Evolutionary conservation across 2,797 vertebrate species (phyloP).

Genomic region (Xyrichtys novacula): DNA sequence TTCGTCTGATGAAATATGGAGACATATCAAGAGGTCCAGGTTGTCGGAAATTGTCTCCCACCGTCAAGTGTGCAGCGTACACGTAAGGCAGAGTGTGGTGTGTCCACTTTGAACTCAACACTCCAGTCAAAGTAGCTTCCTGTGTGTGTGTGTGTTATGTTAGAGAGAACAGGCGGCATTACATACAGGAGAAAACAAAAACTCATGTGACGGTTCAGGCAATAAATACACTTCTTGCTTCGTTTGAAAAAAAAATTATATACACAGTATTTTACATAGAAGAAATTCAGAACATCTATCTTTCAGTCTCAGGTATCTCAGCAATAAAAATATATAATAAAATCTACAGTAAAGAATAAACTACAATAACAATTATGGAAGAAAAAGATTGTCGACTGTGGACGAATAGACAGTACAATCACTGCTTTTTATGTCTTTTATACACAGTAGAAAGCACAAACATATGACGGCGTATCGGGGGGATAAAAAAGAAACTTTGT

Average conservation of each 20-base stretch:
- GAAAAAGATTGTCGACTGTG: slow-evolving; percentile 75
- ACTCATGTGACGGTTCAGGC: slow-evolving; percentile 75
- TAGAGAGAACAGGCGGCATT: slow-evolving; percentile 61
- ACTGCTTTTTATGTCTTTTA: slow-evolving; percentile 81
- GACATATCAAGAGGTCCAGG: slow-evolving; percentile 25
- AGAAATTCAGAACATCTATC: slow-evolving; percentile 70
- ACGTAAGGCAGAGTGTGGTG: slow-evolving; percentile 19
- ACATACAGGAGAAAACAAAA: slow-evolving; percentile 57
- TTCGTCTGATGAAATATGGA: slow-evolving; percentile 30
- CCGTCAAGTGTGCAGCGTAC: slow-evolving; percentile 2
- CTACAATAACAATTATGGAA: slow-evolving; percentile 73
- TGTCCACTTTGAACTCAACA: slow-evolving; percentile 26
- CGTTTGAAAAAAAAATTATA: slow-evolving; percentile 86
- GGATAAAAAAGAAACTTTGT: background rate
- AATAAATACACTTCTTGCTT: slow-evolving; percentile 93
- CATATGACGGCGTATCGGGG: slow-evolving; percentile 24
- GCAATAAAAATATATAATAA: slow-evolving; percentile 62
- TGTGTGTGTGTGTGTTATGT: slow-evolving; percentile 23
- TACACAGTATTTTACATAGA: slow-evolving; percentile 91
- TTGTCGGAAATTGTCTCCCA: slow-evolving; percentile 28
- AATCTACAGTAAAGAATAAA: slow-evolving; percentile 68
- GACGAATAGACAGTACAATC: slow-evolving; percentile 81
- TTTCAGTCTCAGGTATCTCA: slow-evolving; percentile 60
- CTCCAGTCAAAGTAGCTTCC: slow-evolving; percentile 41
- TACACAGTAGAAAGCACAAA: slow-evolving; percentile 87